These are phyloP conservation scores for Isurus oxyrinchus DNA, from an alignment of 2,113 vertebrate genomes.

Conservation along the genomic window DNA sequence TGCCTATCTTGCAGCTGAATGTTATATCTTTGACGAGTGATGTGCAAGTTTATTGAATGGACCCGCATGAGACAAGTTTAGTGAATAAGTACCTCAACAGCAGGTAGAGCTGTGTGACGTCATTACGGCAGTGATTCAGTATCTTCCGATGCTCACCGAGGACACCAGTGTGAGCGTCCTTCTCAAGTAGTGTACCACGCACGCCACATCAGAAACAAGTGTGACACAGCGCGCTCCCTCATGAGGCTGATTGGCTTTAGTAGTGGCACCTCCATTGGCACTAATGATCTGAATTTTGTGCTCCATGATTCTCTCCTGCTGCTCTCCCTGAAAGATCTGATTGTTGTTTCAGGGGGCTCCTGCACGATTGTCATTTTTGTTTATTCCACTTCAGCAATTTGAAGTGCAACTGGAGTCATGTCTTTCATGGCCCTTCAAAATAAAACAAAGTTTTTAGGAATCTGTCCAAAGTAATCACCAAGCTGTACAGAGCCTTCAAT, in stretches of 20 bases:
- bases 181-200: too few species aligned
- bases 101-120: too few species aligned
- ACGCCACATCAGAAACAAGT: too few species aligned
- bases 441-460: conserved; percentile 13
- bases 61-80: too few species aligned
- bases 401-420: background rate
- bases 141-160: too few species aligned
- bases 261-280: background rate
- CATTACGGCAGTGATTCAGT: too few species aligned
- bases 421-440: background rate
- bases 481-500: background rate
- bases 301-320: background rate
- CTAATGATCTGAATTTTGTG: background rate
- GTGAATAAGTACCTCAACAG: too few species aligned
- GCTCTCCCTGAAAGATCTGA: background rate
- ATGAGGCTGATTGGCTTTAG: background rate
- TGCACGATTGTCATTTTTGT: background rate
- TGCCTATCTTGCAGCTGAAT: too few species aligned
- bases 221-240: background rate
- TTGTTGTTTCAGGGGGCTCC: background rate
- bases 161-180: too few species aligned
- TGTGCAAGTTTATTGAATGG: too few species aligned
- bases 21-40: too few species aligned
- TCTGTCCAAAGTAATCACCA: conserved; percentile 26
- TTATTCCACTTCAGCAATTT: background rate